Percentiles rank a stretch among this genome's conserved stretches.
Evolutionary conservation across 1,140 invertebrate species (phyloP).

Genomic region (Sitophilus oryzae): DNA sequence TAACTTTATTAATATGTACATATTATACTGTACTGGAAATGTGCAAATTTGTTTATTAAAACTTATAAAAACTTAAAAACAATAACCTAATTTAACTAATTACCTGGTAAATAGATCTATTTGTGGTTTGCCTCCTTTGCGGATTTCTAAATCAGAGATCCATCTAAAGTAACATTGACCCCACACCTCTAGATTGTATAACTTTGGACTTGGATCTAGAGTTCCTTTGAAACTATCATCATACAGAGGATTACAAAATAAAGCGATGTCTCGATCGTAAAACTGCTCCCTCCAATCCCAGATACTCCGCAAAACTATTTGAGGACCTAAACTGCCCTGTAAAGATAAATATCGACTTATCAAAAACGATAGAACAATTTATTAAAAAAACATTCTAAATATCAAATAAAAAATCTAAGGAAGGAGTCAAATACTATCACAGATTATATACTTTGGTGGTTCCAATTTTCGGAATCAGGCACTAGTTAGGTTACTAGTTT

Average conservation of each 20-base stretch:
- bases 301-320: slow-evolving; percentile 61
- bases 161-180: slow-evolving; percentile 83
- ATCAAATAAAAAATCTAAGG: too few relatives aligned
- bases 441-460: too few relatives aligned
- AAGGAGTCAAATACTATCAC: too few relatives aligned
- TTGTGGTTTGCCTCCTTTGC: slow-evolving; percentile 66
- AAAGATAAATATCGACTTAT: not conserved
- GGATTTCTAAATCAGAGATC: slow-evolving; percentile 75
- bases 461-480: too few relatives aligned
- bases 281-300: slow-evolving; percentile 85
- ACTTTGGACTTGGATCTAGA: slow-evolving; percentile 49
- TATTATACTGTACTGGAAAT: too few relatives aligned
- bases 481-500: too few relatives aligned
- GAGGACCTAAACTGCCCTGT: slow-evolving; percentile 21
- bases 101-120: slow-evolving; percentile 55
- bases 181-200: slow-evolving; percentile 72
- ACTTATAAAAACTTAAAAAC: too few relatives aligned
- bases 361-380: not conserved
- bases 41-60: too few relatives aligned
- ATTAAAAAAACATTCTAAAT: too few relatives aligned
- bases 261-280: slow-evolving; percentile 63
- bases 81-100: too few relatives aligned
- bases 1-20: too few relatives aligned
- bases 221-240: slow-evolving; percentile 41
- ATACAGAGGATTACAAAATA: slow-evolving; percentile 76